Conservation (phyloP, 2,797 vertebrate genomes). For the Crocodylus rhombifer region DNA sequence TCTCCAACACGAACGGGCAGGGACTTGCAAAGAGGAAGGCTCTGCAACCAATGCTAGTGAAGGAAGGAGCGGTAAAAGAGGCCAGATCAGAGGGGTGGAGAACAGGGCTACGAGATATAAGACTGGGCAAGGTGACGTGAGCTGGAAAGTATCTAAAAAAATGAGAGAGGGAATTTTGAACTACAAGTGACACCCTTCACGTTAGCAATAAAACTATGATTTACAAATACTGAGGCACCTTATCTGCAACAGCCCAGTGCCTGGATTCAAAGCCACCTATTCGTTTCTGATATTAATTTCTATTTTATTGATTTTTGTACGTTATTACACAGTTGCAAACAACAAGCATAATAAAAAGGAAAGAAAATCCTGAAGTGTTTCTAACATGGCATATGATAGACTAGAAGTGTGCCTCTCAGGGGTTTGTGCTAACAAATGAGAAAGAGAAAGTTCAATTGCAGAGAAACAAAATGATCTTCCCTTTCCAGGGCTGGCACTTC, state of each 20-base stretch:
- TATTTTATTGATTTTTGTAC: slow-evolving; percentile 19
- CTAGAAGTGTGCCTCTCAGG: neutral
- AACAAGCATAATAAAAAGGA: neutral
- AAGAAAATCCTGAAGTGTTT: neutral
- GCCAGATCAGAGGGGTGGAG: neutral
- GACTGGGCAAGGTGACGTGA: neutral
- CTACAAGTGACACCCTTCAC: neutral
- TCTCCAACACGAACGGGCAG: too few relatives aligned
- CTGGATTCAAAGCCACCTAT: slow-evolving; percentile 9
- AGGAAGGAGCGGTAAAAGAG: neutral
- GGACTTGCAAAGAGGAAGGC: neutral
- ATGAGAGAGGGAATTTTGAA: neutral
- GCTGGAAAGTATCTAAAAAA: neutral
- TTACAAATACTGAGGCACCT: neutral
- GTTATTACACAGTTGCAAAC: neutral
- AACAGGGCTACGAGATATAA: neutral
- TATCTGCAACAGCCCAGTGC: slow-evolving; percentile 10
- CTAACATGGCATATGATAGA: neutral
- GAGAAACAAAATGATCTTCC: neutral
- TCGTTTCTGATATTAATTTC: neutral
- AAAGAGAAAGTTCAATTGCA: neutral
- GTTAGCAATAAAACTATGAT: neutral
- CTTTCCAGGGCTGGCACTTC: neutral
- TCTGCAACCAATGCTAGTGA: neutral
- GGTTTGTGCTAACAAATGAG: neutral